These are phyloP conservation scores for Meiosimyza platycephala DNA, from an alignment of 2,888 invertebrate species.

Conservation along the genomic window DNA sequence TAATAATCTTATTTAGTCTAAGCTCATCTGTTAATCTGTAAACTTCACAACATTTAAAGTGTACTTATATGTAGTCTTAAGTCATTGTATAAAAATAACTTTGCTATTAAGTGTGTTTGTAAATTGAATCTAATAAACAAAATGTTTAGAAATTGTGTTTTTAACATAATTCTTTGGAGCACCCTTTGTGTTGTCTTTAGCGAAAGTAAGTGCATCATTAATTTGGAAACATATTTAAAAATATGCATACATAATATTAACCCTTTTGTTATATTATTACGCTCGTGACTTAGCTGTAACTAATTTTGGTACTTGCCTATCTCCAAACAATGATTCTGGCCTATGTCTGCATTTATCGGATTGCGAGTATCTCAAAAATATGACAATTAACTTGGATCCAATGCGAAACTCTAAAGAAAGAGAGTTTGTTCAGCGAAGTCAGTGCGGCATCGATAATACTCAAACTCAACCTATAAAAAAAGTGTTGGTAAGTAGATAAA, in stretches of 20 bases:
- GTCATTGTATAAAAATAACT: too few species aligned
- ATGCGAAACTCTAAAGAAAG: background rate
- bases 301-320: slow-evolving; percentile 5
- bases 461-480: slow-evolving; percentile 5
- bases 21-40: too few species aligned
- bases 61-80: too few species aligned
- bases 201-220: background rate
- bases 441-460: slow-evolving; percentile 34
- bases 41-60: too few species aligned
- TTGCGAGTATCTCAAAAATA: slow-evolving; percentile 12
- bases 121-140: too few species aligned
- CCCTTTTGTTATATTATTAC: background rate
- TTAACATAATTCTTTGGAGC: too few species aligned
- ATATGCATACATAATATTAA: background rate
- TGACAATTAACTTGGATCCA: background rate
- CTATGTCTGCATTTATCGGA: slow-evolving; percentile 20
- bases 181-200: too few species aligned
- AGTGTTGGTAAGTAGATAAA: slow-evolving; percentile 23
- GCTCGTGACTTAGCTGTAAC: background rate
- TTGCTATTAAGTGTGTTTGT: too few species aligned
- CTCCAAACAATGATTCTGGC: slow-evolving; percentile 19
- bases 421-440: slow-evolving; percentile 26
- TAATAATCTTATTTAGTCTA: too few species aligned
- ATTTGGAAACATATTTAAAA: background rate
- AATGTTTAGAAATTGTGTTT: too few species aligned